These are phyloP conservation scores for Exocentrus adspersus DNA, from an alignment of 2,888 invertebrate genomes.

Conservation along the genomic window DNA sequence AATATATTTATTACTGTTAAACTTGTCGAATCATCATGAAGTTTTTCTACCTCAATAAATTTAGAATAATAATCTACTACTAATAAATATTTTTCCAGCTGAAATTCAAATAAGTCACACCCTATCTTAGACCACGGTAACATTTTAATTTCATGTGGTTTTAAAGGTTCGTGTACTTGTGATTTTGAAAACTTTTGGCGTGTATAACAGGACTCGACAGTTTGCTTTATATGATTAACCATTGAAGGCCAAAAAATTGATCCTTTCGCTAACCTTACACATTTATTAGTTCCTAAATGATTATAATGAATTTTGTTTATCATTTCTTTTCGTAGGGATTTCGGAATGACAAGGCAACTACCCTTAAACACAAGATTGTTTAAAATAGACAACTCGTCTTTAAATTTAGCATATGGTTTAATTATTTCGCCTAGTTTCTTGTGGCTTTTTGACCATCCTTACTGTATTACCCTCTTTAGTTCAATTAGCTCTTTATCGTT, in stretches of 20 bases:
- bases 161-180: too few relatives aligned
- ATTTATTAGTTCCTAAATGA: constrained; percentile 45
- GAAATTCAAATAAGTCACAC: too few relatives aligned
- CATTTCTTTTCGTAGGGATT: constrained; percentile 28
- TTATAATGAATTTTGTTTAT: constrained; percentile 30
- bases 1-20: too few relatives aligned
- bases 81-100: too few relatives aligned
- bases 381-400: constrained; percentile 27
- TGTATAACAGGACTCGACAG: too few relatives aligned
- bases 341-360: constrained; percentile 36
- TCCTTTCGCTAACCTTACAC: constrained; percentile 35
- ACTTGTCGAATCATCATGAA: too few relatives aligned
- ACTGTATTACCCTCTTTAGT: constrained; percentile 40
- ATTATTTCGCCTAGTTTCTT: constrained; percentile 26
- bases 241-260: constrained; percentile 48
- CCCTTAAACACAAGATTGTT: constrained; percentile 38
- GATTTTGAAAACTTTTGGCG: too few relatives aligned
- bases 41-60: too few relatives aligned
- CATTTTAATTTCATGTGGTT: too few relatives aligned
- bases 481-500: background rate
- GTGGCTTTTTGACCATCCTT: constrained; percentile 46
- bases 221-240: too few relatives aligned
- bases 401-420: constrained; percentile 31
- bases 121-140: too few relatives aligned
- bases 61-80: too few relatives aligned